Conservation (phyloP, 2,113 vertebrate genomes). For the Pseudorasbora parva region DNA sequence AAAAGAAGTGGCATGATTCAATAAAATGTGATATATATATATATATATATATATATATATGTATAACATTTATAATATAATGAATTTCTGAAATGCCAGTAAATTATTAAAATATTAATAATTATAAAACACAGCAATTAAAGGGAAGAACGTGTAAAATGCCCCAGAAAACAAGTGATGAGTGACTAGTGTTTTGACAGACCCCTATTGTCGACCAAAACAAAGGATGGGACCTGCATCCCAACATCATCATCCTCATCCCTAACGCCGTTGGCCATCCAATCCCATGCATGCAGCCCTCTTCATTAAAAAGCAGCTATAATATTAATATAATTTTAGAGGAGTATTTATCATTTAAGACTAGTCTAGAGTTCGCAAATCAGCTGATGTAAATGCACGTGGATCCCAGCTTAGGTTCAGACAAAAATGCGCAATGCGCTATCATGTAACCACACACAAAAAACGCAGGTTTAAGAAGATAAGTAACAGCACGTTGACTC, state of each 20-base stretch:
- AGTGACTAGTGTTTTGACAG: background rate
- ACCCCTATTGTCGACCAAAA: constrained; percentile 15
- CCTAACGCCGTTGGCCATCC: background rate
- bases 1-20: too few relatives aligned
- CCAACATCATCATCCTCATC: constrained; percentile 2
- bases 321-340: background rate
- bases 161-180: background rate
- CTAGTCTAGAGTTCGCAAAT: background rate
- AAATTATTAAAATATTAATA: background rate
- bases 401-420: constrained; percentile 31
- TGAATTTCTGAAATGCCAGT: background rate
- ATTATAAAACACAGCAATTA: too few relatives aligned
- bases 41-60: too few relatives aligned
- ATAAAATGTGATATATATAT: too few relatives aligned
- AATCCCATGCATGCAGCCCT: background rate
- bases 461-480: background rate
- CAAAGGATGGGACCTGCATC: constrained; percentile 21
- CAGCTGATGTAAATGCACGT: background rate
- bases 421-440: constrained; percentile 74
- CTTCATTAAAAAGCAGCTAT: background rate
- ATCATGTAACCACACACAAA: constrained; percentile 44
- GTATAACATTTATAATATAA: too few relatives aligned
- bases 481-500: background rate
- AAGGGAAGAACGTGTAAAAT: background rate
- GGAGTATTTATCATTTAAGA: background rate